These are phyloP conservation scores for Tiphia femorata DNA, from an alignment of 2,888 invertebrate genomes.

Conservation along the genomic window DNA sequence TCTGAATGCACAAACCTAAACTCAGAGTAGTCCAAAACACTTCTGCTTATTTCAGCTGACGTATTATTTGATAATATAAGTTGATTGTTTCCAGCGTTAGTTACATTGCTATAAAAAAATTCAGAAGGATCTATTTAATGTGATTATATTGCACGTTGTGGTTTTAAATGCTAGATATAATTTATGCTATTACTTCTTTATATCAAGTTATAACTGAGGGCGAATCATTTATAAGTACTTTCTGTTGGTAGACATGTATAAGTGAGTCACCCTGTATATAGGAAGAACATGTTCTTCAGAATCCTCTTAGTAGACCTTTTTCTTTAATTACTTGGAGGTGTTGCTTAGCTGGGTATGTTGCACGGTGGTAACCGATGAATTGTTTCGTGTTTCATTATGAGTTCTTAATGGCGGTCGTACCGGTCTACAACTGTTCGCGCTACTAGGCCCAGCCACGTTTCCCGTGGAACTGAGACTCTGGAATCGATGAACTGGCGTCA, in stretches of 20 bases:
- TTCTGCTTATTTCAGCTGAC: conserved; percentile 49
- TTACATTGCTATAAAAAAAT: conserved; percentile 49
- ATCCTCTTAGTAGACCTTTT: conserved; percentile 59
- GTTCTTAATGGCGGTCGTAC: conserved; percentile 40
- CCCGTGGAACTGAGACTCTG: conserved; percentile 73
- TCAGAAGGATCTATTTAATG: neutral
- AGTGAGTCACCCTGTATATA: conserved; percentile 63
- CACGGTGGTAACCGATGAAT: conserved; percentile 36
- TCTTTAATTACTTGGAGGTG: conserved; percentile 60
- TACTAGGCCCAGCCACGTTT: conserved; percentile 70
- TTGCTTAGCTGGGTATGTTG: conserved; percentile 48
- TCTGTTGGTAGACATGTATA: conserved; percentile 50
- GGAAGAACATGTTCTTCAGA: conserved; percentile 63
- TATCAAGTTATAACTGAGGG: conserved; percentile 28
- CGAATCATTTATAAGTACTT: conserved; percentile 48
- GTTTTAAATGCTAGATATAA: neutral
- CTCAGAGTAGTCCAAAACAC: conserved; percentile 74
- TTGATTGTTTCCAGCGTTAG: conserved; percentile 54
- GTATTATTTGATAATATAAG: conserved; percentile 47
- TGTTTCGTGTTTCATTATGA: conserved; percentile 42
- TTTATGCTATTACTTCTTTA: neutral
- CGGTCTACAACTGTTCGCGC: conserved; percentile 42
- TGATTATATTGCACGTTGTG: neutral
- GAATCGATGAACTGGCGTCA: conserved; percentile 80
- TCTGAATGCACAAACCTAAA: too few relatives aligned